Base-by-base conservation (phyloP, 2,797 vertebrate genomes). In the Takifugu ocellatus region DNA sequence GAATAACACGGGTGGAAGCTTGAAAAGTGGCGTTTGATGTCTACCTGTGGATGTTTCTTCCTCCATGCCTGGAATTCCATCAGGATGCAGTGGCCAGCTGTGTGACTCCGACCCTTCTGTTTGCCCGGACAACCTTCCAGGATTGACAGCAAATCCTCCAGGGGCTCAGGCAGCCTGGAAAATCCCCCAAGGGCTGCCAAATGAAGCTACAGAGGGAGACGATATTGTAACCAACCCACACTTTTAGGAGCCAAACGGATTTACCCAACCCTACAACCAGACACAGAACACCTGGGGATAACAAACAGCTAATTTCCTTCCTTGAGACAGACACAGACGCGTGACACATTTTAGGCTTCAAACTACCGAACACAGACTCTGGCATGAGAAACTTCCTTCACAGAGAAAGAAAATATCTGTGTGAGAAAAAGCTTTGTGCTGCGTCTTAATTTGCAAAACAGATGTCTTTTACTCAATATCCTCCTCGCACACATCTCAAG, bases 11-110 rank as follows among this genome's bases (percentile, higher is more conserved):
- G 5, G 36, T 39, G 53, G 7, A 2, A 11, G 14, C 48, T 31
- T 25, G 14, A 51, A 47, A 7, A 2, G 16, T 21, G 31, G 8
- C 25, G 16, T 36, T 44, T n/a, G 6, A 17, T 29, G 7, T 44
- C 21, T 76, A 88, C 87, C 84, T 84, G 73, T 15, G 87, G 84
- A 72, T 72, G 68, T 29, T 74, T 74, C 54, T 79, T 75, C 51
- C 83, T 52, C 92, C 91, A 93, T 12, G 36, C 72, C 56, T 81
- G 77, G 64, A 92, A 93, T 80, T 92, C 89, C 14, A 64, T 45
- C 21, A 93, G 75, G 57, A 93, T 51, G 8, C 84, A 75, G 48
- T 82, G 77, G 15, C 75, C 55, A 16, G 89, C 65, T 17, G 82
- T 88, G 60, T 78, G 69, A 59, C 78, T 72, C n/a, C 80, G 84